Conservation (phyloP, 1,140 invertebrate species). For the Drosophila bipectinata region DNA sequence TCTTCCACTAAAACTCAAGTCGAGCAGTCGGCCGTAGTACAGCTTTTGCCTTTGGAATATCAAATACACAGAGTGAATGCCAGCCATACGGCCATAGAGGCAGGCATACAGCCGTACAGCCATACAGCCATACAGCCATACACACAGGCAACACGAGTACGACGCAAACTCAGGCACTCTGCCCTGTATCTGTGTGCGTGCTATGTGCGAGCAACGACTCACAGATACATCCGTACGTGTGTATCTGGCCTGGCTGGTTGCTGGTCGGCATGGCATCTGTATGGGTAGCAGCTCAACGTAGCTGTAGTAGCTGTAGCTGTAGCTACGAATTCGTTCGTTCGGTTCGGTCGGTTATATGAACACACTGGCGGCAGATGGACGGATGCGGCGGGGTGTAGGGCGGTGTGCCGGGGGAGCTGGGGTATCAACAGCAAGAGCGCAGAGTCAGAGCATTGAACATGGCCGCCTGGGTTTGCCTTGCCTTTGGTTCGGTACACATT, state of each 20-base stretch:
- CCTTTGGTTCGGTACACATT: conserved; percentile 45
- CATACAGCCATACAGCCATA: conserved; percentile 16
- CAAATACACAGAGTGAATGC: conserved; percentile 79
- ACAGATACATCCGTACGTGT: conserved; percentile 45
- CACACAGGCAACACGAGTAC: conserved; percentile 54
- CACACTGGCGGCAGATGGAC: conserved; percentile 28
- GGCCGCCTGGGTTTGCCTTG: conserved; percentile 53
- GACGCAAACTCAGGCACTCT: conserved; percentile 74
- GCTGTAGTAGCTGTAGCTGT: conserved; percentile 17
- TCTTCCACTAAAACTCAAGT: conserved; percentile 78
- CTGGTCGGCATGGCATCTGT: conserved; percentile 21
- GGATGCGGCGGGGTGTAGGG: neutral
- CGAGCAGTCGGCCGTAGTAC: conserved; percentile 48
- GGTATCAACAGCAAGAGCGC: conserved; percentile 42
- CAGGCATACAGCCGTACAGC: conserved; percentile 31
- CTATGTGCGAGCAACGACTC: conserved; percentile 52
- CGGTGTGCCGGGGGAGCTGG: neutral
- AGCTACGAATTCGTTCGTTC: conserved; percentile 40
- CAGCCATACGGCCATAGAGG: conserved; percentile 42
- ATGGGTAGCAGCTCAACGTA: conserved; percentile 16
- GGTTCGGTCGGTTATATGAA: conserved; percentile 72
- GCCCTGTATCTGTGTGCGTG: conserved; percentile 40
- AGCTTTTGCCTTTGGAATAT: conserved; percentile 81
- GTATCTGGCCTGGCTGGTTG: conserved; percentile 66
- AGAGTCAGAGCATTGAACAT: conserved; percentile 67